Conservation (phyloP, 2,113 vertebrate species). For the Oreochromis tanganicae region DNA sequence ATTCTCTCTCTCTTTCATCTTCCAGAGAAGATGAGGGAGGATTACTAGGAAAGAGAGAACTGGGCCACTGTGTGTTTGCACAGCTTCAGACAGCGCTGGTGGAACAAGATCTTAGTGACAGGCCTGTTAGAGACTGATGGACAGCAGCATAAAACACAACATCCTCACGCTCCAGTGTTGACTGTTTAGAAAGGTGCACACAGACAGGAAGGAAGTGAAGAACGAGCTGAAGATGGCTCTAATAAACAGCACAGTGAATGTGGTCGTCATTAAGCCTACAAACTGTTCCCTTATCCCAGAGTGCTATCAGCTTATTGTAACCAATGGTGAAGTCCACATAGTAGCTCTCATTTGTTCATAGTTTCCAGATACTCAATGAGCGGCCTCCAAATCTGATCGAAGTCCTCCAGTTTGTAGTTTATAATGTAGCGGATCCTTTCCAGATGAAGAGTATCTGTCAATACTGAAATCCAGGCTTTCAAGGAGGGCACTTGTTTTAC, state of each 20-base stretch:
- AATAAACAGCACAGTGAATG: background rate
- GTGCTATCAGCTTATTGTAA: too few relatives aligned
- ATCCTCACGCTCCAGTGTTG: background rate
- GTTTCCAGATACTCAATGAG: too few relatives aligned
- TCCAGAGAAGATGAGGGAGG: constrained; percentile 85
- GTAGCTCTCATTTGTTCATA: too few relatives aligned
- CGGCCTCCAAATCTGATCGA: too few relatives aligned
- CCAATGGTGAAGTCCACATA: too few relatives aligned
- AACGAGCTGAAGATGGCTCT: background rate
- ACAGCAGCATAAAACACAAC: background rate
- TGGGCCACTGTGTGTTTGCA: constrained; percentile 49
- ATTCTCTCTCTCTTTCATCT: background rate
- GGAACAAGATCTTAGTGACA: constrained; percentile 66
- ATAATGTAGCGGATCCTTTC: too few relatives aligned
- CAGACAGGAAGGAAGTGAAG: background rate
- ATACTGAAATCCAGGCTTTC: too few relatives aligned
- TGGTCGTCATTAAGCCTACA: background rate
- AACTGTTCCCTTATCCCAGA: too few relatives aligned
- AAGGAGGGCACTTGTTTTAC: too few relatives aligned
- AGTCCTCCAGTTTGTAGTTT: too few relatives aligned
- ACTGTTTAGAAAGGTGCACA: background rate
- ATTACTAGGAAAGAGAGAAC: constrained; percentile 82
- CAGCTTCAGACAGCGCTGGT: constrained; percentile 85
- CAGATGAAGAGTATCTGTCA: too few relatives aligned
- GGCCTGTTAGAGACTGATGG: constrained; percentile 15